These are phyloP conservation scores for Notodonta dromedarius DNA, from an alignment of 2,888 invertebrate species.

Conservation along the genomic window DNA sequence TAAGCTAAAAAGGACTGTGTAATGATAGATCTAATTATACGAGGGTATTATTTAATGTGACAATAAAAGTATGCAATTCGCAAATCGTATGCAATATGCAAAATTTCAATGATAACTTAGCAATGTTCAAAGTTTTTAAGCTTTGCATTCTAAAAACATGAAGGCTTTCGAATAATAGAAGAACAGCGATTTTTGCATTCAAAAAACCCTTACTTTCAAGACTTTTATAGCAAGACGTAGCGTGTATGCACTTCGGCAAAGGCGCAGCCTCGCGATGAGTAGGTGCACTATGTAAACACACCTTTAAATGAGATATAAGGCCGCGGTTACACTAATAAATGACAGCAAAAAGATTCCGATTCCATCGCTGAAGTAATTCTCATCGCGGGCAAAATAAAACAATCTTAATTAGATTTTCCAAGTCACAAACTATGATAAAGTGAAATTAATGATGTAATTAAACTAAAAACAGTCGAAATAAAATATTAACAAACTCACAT, in stretches of 20 bases:
- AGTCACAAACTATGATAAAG: conserved; percentile 39
- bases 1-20: too few relatives aligned
- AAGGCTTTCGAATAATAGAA: background rate
- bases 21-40: too few relatives aligned
- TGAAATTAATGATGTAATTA: conserved; percentile 43
- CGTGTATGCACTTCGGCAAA: conserved; percentile 65
- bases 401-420: conserved; percentile 38
- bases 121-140: too few relatives aligned
- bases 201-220: conserved; percentile 43
- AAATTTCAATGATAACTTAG: too few relatives aligned
- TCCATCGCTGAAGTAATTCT: conserved; percentile 12
- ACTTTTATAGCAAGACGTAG: conserved; percentile 54
- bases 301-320: conserved; percentile 66
- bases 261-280: conserved; percentile 58
- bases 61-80: too few relatives aligned
- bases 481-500: conserved; percentile 35
- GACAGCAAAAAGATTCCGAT: conserved; percentile 11
- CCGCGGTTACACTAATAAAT: conserved; percentile 31
- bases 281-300: conserved; percentile 68
- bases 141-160: background rate
- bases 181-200: conserved; percentile 30
- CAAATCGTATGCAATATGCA: too few relatives aligned
- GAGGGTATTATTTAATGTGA: too few relatives aligned
- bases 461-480: conserved; percentile 37
- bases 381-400: conserved; percentile 26